Evolutionary conservation across 1,140 invertebrate species (phyloP).

Genomic region (Frieseomelitta varia): DNA sequence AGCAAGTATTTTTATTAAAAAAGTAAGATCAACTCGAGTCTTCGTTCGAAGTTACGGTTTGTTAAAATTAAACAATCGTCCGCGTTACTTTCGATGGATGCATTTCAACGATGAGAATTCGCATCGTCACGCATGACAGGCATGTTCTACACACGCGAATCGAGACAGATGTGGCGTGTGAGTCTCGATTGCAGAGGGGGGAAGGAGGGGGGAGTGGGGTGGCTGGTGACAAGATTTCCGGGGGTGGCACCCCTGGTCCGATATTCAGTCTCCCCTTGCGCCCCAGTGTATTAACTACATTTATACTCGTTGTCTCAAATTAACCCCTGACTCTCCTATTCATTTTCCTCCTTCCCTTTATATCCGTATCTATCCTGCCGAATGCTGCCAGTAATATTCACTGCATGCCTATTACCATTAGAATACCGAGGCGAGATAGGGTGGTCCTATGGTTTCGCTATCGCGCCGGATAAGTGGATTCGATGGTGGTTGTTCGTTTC

Average conservation of each 20-base stretch:
- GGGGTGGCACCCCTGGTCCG: slow-evolving; percentile 62
- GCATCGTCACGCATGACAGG: slow-evolving; percentile 6
- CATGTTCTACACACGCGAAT: slow-evolving; percentile 38
- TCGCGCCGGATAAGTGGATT: background rate
- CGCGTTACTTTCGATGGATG: too few relatives aligned
- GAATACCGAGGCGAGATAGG: slow-evolving; percentile 24
- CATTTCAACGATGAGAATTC: slow-evolving; percentile 17
- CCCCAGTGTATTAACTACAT: slow-evolving; percentile 60
- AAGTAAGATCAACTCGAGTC: too few relatives aligned
- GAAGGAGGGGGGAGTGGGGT: too few relatives aligned
- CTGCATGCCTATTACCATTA: slow-evolving; percentile 38
- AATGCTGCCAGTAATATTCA: slow-evolving; percentile 40
- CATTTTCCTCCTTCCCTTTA: slow-evolving; percentile 36
- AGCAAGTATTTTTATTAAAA: background rate
- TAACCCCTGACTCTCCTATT: slow-evolving; percentile 42
- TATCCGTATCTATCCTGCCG: slow-evolving; percentile 32
- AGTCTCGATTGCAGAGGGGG: slow-evolving; percentile 67
- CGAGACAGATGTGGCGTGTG: slow-evolving; percentile 71
- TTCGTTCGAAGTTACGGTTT: too few relatives aligned
- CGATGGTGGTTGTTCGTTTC: background rate
- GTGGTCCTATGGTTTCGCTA: slow-evolving; percentile 10
- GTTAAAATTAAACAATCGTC: too few relatives aligned
- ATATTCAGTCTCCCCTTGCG: slow-evolving; percentile 40
- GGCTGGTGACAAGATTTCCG: slow-evolving; percentile 67
- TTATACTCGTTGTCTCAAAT: slow-evolving; percentile 55